These are phyloP conservation scores for Ips nitidus DNA, from an alignment of 1,140 invertebrate species.

Conservation along the genomic window DNA sequence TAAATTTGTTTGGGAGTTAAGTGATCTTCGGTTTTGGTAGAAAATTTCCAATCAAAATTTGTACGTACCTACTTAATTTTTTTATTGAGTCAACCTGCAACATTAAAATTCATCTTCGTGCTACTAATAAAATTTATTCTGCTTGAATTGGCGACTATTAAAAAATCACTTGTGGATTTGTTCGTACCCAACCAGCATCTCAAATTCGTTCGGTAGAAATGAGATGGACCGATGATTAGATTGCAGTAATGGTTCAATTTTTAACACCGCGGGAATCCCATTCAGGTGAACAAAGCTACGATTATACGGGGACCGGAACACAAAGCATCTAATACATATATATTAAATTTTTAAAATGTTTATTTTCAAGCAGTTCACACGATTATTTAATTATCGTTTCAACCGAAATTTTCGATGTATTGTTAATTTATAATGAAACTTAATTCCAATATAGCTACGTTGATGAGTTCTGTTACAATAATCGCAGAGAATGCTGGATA, in stretches of 20 bases:
- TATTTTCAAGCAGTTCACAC: slow-evolving; percentile 47
- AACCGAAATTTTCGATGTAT: neutral
- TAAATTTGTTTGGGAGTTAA: too few species aligned
- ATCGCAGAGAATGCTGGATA: too few species aligned
- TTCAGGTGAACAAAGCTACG: slow-evolving; percentile 49
- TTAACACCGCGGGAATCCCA: slow-evolving; percentile 50
- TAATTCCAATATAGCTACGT: neutral
- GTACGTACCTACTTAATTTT: too few species aligned
- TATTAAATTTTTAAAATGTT: slow-evolving; percentile 49
- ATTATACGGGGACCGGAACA: slow-evolving; percentile 47
- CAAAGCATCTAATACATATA: slow-evolving; percentile 52
- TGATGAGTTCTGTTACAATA: too few species aligned
- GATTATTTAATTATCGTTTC: slow-evolving; percentile 23
- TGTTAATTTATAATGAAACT: neutral
- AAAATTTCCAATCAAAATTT: too few species aligned
- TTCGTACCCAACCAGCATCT: neutral
- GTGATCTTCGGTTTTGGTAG: too few species aligned
- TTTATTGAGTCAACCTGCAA: too few species aligned
- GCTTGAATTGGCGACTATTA: too few species aligned
- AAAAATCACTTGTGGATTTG: too few species aligned
- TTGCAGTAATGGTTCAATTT: slow-evolving; percentile 52
- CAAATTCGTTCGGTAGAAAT: slow-evolving; percentile 20
- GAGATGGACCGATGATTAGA: slow-evolving; percentile 42
- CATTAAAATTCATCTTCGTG: too few species aligned
- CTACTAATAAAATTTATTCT: too few species aligned